These are phyloP conservation scores for Euura lappo DNA, from an alignment of 1,140 invertebrate genomes.

Conservation along the genomic window DNA sequence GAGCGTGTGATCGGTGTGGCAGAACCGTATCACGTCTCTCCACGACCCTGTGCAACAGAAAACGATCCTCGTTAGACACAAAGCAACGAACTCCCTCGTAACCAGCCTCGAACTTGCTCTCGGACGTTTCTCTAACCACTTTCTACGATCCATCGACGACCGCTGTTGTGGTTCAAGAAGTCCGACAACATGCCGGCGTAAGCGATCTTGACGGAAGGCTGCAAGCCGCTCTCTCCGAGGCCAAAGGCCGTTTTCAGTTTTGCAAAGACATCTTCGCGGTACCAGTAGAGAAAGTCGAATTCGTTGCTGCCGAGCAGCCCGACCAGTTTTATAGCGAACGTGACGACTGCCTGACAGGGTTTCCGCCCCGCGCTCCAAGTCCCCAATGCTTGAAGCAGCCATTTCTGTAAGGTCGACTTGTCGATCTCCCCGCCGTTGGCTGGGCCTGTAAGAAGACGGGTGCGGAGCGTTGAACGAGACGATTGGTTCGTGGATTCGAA, in stretches of 20 bases:
- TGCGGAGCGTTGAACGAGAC: too few relatives aligned
- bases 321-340: slow-evolving; percentile 58
- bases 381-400: slow-evolving; percentile 44
- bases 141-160: slow-evolving; percentile 63
- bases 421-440: slow-evolving; percentile 27
- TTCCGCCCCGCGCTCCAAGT: slow-evolving; percentile 41
- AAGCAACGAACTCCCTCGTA: too few relatives aligned
- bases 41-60: slow-evolving; percentile 49
- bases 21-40: slow-evolving; percentile 62
- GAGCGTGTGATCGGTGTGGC: slow-evolving; percentile 66
- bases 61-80: too few relatives aligned
- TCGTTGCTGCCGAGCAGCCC: slow-evolving; percentile 55
- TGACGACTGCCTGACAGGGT: slow-evolving; percentile 52
- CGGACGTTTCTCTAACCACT: slow-evolving; percentile 21
- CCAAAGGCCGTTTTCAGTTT: slow-evolving; percentile 48
- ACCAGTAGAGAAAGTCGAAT: slow-evolving; percentile 47
- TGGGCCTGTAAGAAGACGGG: slow-evolving; percentile 23
- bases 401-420: slow-evolving; percentile 38
- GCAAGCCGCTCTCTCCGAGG: slow-evolving; percentile 41
- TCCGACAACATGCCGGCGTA: slow-evolving; percentile 64
- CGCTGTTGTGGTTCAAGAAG: slow-evolving; percentile 61
- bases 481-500: too few relatives aligned
- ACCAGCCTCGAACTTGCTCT: too few relatives aligned
- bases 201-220: slow-evolving; percentile 67
- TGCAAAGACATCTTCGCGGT: slow-evolving; percentile 48